These are phyloP conservation scores for Luscinia luscinia DNA, from an alignment of 2,797 vertebrate genomes.

Conservation along the genomic window DNA sequence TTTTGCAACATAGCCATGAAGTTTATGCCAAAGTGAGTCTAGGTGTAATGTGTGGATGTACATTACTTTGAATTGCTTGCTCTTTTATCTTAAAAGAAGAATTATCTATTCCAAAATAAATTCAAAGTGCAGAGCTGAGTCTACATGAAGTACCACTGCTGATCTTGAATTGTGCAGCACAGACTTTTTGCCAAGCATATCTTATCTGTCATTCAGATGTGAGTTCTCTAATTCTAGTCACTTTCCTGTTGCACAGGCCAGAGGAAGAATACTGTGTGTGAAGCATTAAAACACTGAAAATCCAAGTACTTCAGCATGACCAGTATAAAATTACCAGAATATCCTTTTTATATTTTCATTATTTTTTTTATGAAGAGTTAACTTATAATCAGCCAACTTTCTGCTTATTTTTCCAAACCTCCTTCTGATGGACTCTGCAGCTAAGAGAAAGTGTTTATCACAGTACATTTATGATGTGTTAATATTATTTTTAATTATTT, in stretches of 20 bases:
- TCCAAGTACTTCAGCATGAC: neutral
- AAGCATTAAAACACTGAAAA: neutral
- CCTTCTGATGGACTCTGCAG: neutral
- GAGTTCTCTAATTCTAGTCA: slow-evolving; percentile 40
- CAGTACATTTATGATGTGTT: neutral
- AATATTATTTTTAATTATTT: neutral
- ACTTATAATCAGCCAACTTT: neutral
- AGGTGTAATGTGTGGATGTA: neutral
- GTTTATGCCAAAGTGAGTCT: neutral
- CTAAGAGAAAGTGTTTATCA: neutral
- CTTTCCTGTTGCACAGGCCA: neutral
- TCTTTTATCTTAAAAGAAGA: neutral
- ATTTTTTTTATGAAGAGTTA: neutral
- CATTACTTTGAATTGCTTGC: neutral
- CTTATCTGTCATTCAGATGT: slow-evolving; percentile 50
- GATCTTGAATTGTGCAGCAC: slow-evolving; percentile 10
- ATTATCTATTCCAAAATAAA: neutral
- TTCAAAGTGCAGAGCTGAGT: neutral
- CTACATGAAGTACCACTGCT: neutral
- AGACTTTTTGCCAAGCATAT: slow-evolving; percentile 37
- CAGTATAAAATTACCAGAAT: neutral
- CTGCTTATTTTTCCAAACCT: neutral
- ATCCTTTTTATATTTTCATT: neutral
- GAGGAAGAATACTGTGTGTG: slow-evolving; percentile 18
- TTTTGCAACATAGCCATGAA: slow-evolving; percentile 7